These are phyloP conservation scores for Phoenicopterus ruber DNA, from an alignment of 2,113 vertebrate genomes.

Conservation along the genomic window DNA sequence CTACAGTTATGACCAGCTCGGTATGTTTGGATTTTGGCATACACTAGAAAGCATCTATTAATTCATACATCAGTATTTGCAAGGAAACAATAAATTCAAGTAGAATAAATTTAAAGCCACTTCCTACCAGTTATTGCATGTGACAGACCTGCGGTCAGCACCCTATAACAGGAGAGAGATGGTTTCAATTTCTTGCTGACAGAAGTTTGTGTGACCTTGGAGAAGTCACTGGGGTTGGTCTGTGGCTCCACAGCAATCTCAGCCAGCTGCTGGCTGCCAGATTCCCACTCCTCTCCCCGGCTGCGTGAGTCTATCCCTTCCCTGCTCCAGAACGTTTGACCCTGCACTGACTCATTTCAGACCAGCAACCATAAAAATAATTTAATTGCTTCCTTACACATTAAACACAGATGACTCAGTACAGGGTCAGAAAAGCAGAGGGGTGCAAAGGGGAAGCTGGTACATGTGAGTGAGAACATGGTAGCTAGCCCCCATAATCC, in stretches of 20 bases:
- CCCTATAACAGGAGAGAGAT: neutral
- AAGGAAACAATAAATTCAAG: neutral
- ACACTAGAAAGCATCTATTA: neutral
- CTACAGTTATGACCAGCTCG: neutral
- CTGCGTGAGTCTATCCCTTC: neutral
- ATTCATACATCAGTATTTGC: neutral
- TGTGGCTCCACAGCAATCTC: neutral
- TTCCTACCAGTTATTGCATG: neutral
- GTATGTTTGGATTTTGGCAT: neutral
- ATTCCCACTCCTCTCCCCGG: neutral
- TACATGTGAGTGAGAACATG: neutral
- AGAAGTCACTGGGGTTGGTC: neutral
- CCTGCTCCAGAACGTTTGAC: neutral
- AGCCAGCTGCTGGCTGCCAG: neutral
- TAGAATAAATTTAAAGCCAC: neutral
- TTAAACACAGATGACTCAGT: neutral
- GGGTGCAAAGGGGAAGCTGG: neutral
- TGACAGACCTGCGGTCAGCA: neutral
- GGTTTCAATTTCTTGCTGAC: constrained; percentile 20
- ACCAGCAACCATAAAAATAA: neutral
- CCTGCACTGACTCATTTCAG: constrained; percentile 1
- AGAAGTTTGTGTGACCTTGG: constrained; percentile 24
- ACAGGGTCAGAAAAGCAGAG: neutral
- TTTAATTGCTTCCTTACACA: neutral
- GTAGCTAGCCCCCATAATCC: neutral